Percentiles rank a stretch among this genome's conserved stretches.
These are phyloP conservation scores for Dendronephthya gigantea DNA, from an alignment of 64 coral and sea anemone genomes.

Conservation along the genomic window DNA sequence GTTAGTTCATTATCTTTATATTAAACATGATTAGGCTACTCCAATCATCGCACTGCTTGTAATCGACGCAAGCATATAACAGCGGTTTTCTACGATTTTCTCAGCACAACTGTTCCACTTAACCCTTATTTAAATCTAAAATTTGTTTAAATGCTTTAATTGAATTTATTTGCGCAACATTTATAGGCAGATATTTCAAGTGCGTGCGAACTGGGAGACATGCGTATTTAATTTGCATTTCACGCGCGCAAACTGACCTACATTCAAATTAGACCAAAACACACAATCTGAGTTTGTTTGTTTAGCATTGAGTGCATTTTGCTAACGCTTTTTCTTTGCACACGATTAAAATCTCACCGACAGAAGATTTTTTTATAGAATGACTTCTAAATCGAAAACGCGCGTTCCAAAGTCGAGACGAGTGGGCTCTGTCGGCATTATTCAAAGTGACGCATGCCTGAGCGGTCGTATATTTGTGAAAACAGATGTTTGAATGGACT, in stretches of 20 bases:
- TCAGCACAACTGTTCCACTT: slow-evolving; percentile 9
- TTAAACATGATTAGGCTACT: neutral
- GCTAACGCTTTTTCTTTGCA: neutral
- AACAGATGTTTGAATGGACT: slow-evolving; percentile 13
- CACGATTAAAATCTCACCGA: neutral
- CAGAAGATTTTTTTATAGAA: neutral
- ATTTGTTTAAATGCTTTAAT: slow-evolving; percentile 11
- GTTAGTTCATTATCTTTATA: slow-evolving; percentile 23
- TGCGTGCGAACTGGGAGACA: too few relatives aligned
- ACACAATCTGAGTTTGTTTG: neutral
- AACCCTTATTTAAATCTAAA: slow-evolving; percentile 2
- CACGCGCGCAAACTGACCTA: too few relatives aligned
- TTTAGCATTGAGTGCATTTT: neutral
- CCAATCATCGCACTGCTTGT: neutral
- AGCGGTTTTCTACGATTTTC: slow-evolving; percentile 12
- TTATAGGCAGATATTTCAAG: neutral
- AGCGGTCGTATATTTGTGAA: neutral
- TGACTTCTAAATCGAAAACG: neutral
- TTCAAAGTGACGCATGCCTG: slow-evolving; percentile 1
- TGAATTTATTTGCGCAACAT: neutral
- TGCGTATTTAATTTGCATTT: too few relatives aligned
- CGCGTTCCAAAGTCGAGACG: slow-evolving; percentile 20
- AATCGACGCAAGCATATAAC: neutral
- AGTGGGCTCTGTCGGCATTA: slow-evolving; percentile 6
- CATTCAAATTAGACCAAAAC: neutral